Evolutionary conservation across 2,888 invertebrate species (phyloP).

Genomic region (Philopedon plagiatum): DNA sequence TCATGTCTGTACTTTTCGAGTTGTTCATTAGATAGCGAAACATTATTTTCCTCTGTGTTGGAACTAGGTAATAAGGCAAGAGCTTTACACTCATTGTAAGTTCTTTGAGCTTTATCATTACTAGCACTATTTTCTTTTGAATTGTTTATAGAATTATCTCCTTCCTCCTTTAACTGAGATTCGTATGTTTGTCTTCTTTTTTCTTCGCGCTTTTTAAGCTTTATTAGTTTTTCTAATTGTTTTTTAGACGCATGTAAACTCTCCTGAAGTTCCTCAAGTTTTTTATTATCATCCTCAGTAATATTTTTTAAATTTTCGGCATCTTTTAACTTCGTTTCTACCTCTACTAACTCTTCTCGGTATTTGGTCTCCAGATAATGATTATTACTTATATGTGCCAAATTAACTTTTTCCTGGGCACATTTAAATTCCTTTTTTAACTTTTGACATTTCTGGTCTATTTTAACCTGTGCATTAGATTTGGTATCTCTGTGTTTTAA

Average conservation of each 20-base stretch:
- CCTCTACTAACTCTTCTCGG: slow-evolving; percentile 67
- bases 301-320: slow-evolving; percentile 67
- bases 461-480: slow-evolving; percentile 72
- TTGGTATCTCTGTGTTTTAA: slow-evolving; percentile 73
- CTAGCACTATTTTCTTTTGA: slow-evolving; percentile 55
- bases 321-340: slow-evolving; percentile 67
- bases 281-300: slow-evolving; percentile 75
- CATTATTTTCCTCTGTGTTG: slow-evolving; percentile 46
- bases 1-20: slow-evolving; percentile 80
- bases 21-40: slow-evolving; percentile 66
- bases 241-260: slow-evolving; percentile 82
- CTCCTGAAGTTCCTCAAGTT: slow-evolving; percentile 80
- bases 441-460: slow-evolving; percentile 76
- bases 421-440: slow-evolving; percentile 75
- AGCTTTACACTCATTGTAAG: slow-evolving; percentile 50
- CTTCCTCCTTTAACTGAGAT: slow-evolving; percentile 73
- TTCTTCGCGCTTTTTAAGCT: slow-evolving; percentile 81
- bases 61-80: slow-evolving; percentile 39
- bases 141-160: slow-evolving; percentile 62
- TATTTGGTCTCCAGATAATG: slow-evolving; percentile 62
- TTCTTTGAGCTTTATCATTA: slow-evolving; percentile 54
- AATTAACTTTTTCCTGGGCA: slow-evolving; percentile 72
- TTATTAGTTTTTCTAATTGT: slow-evolving; percentile 82
- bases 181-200: slow-evolving; percentile 80
- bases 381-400: slow-evolving; percentile 69